Conservation (phyloP, 1,140 invertebrate species). For the Heliconius hermathena region DNA sequence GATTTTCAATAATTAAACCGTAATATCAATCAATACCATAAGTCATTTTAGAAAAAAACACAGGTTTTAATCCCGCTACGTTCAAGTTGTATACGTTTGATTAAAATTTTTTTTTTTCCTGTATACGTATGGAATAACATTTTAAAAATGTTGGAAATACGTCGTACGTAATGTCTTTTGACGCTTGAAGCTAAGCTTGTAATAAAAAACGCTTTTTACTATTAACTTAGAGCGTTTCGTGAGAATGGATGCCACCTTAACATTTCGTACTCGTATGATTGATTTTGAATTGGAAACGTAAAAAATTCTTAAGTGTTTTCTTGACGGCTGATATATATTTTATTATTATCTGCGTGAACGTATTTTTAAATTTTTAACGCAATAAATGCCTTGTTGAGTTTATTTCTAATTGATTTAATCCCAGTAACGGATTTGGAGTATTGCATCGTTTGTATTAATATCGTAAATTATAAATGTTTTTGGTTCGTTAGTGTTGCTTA, state of each 20-base stretch:
- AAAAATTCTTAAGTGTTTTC: constrained; percentile 58
- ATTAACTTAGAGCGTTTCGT: constrained; percentile 17
- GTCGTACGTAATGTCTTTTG: no score
- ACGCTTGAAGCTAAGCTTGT: no score
- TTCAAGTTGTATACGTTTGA: no score
- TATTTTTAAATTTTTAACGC: constrained; percentile 29
- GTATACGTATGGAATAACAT: no score
- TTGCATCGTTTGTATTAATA: background rate
- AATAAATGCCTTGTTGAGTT: constrained; percentile 26
- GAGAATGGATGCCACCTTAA: constrained; percentile 27
- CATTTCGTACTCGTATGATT: constrained; percentile 52
- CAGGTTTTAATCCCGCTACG: no score
- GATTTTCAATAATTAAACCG: no score
- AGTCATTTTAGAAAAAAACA: no score
- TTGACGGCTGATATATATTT: constrained; percentile 51
- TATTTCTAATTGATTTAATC: constrained; percentile 15
- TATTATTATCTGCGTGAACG: constrained; percentile 43
- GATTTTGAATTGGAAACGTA: constrained; percentile 60
- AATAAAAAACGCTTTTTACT: constrained; percentile 35
- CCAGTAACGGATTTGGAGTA: background rate
- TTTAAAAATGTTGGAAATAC: no score
- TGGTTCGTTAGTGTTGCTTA: background rate
- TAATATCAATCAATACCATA: no score
- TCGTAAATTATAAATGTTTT: background rate
- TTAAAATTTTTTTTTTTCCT: no score